These are phyloP conservation scores for Phenganax subtilis DNA, from an alignment of 92 coral and sea anemone genomes.

Conservation along the genomic window DNA sequence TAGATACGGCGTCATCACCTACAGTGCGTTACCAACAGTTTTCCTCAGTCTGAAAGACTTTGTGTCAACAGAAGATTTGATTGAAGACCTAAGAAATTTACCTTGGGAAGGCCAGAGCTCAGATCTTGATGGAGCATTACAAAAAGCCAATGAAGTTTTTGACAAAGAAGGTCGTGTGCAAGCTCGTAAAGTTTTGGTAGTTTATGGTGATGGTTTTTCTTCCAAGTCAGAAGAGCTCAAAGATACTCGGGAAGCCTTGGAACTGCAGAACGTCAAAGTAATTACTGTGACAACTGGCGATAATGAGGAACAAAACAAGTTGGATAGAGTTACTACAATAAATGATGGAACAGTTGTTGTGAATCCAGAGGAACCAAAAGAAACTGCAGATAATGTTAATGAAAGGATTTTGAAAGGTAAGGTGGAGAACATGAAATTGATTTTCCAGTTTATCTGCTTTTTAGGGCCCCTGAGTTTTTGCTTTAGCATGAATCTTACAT, in stretches of 20 bases:
- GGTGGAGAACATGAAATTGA: neutral
- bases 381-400: neutral
- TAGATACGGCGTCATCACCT: conserved; percentile 22
- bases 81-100: conserved; percentile 1
- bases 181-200: conserved; percentile 65
- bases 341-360: conserved; percentile 17
- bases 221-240: conserved; percentile 14
- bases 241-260: neutral
- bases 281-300: conserved; percentile 21
- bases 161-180: conserved; percentile 47
- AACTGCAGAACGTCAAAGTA: conserved; percentile 14
- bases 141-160: conserved; percentile 33
- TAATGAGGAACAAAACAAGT: conserved; percentile 9
- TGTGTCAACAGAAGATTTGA: conserved; percentile 18
- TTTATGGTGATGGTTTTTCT: conserved; percentile 57
- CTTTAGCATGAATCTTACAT: no score
- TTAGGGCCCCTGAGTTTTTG: no score
- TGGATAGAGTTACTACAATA: conserved; percentile 4
- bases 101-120: conserved; percentile 21
- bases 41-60: conserved; percentile 19
- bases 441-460: neutral
- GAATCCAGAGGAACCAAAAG: conserved; percentile 2
- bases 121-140: conserved; percentile 38
- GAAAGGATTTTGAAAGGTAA: conserved; percentile 30
- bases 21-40: neutral